Base-by-base conservation (phyloP, 2,888 invertebrate genomes). In the Rotaria magnacalcarata region DNA sequence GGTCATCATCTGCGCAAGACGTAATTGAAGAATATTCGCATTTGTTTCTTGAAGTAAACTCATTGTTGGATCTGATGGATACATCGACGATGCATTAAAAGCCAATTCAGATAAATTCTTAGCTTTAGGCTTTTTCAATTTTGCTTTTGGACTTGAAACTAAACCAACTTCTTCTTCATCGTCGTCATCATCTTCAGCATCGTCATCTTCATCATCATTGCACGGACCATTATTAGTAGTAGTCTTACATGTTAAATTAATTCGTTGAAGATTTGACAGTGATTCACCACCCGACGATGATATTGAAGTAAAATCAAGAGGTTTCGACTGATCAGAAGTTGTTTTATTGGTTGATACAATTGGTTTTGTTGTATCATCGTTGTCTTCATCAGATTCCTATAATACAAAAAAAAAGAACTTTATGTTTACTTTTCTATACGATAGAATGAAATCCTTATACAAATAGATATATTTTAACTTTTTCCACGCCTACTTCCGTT, bases 201-300 rank as follows among this genome's bases (percentile, higher is more conserved):
- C 89, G 85, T 34, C 67, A 11, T 67, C 67, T 34, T 91, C 88
- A 84, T 88, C 89, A 67, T 88, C 93, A 5, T 91, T 93, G 75
- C 93, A 93, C 11, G 92, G 90, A 87, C 89, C 89, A 84, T 92
- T 92, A 14, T 92, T 91, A 87, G 93, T 92, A 87, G 93, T 92
- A 84, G 96, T 95, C 5, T 97, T 96, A 92, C 99, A 10, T 47
- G 47, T 52, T 52, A 16, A 52, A 52, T 52, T 16, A 16, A 11
- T 52, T 52, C 52, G 52, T 52, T 52, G 52, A 16, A 58, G 2
- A 58, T 24, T n/a, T 58, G n/a, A 67, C 34, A 27, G 11, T 11
- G 67, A 67, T 34, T 67, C 34, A 34, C 67, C 67, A 16, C 27
- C 16, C 0, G 34, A 67, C 14, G 67, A 34, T 67, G 67, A 41